Base-by-base conservation (phyloP, 2,888 invertebrate genomes). In the Harpalus rufipes region DNA sequence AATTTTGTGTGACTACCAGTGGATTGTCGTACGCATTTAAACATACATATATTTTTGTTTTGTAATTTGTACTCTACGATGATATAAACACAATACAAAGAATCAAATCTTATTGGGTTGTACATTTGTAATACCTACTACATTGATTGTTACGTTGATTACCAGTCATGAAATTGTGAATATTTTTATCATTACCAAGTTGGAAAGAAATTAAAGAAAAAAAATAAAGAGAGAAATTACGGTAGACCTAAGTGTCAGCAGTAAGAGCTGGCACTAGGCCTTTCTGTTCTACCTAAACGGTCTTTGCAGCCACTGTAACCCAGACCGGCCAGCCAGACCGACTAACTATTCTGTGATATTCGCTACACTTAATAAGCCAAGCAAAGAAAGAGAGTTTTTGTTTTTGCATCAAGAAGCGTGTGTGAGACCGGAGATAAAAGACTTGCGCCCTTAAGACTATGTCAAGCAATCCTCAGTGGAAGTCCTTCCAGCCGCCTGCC, bases 401-500 rank as follows among this genome's bases (percentile, higher is more conserved):
- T 81, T 65, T 83, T 83, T 74, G 72, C 41, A 74, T 68, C 16
- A 56, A 51, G 44, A 63, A 68, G 81, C 80, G 61, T 61, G 80
- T 41, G 80, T 56, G 72, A 56, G 51, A 68, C 25, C 72, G 58
- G 32, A 76, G 21, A 25, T 41, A 81, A 87, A 86, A 86, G 76
- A 81, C 80, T 80, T 59, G 80, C 80, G 63, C 78, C 78, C 58
- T 78, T 87, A 68, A 89, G 89, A 90, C 90, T 89, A 95, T 96
- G 96, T 95, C 95, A 92, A 95, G 93, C 92, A 95, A 96, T 95
- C 94, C 95, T 95, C 96, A 96, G 95, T 96, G 96, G 96, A 96
- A 95, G 93, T 94, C 94, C 92, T 96, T 96, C 95, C 96, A 96
- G 95, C 96, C 96, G 96, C 96, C 96, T 93, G 91, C 91, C 88